These are phyloP conservation scores for Aricia artaxerxes DNA, from an alignment of 2,888 invertebrate genomes.

Conservation along the genomic window DNA sequence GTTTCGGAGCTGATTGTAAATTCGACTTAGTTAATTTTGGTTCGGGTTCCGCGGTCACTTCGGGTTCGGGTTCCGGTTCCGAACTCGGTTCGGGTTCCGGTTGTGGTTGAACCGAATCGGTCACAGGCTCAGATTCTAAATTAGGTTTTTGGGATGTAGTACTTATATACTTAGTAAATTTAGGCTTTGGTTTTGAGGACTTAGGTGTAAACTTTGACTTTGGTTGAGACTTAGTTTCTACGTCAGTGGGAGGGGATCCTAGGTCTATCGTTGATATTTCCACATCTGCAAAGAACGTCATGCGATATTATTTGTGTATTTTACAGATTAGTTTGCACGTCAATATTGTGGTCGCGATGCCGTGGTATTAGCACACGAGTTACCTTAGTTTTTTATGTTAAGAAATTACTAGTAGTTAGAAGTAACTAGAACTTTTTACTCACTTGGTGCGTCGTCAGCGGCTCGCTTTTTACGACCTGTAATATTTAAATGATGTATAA, in stretches of 20 bases:
- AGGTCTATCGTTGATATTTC: slow-evolving; percentile 63
- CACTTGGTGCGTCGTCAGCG: slow-evolving; percentile 41
- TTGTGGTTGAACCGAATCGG: slow-evolving; percentile 55
- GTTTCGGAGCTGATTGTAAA: slow-evolving; percentile 57
- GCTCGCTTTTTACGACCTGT: slow-evolving; percentile 51
- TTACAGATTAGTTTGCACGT: slow-evolving; percentile 47
- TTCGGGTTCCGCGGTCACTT: slow-evolving; percentile 54
- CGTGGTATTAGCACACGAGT: slow-evolving; percentile 47
- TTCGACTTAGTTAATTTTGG: slow-evolving; percentile 53
- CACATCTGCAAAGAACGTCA: slow-evolving; percentile 76
- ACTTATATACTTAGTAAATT: slow-evolving; percentile 57
- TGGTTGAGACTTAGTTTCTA: slow-evolving; percentile 42
- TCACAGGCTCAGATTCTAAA: slow-evolving; percentile 51
- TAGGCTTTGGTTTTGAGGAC: slow-evolving; percentile 56
- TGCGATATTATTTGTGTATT: slow-evolving; percentile 65
- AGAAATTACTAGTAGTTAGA: not conserved
- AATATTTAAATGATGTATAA: slow-evolving; percentile 28
- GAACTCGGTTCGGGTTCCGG: slow-evolving; percentile 57
- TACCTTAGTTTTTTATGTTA: slow-evolving; percentile 34
- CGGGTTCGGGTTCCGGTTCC: slow-evolving; percentile 59
- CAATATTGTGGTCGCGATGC: slow-evolving; percentile 40
- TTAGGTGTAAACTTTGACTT: slow-evolving; percentile 62
- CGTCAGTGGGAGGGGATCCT: slow-evolving; percentile 55
- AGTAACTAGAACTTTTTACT: slow-evolving; percentile 36
- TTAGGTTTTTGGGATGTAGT: slow-evolving; percentile 54